Conservation (phyloP, 2,888 invertebrate genomes). For the Dryobotodes eremita region DNA sequence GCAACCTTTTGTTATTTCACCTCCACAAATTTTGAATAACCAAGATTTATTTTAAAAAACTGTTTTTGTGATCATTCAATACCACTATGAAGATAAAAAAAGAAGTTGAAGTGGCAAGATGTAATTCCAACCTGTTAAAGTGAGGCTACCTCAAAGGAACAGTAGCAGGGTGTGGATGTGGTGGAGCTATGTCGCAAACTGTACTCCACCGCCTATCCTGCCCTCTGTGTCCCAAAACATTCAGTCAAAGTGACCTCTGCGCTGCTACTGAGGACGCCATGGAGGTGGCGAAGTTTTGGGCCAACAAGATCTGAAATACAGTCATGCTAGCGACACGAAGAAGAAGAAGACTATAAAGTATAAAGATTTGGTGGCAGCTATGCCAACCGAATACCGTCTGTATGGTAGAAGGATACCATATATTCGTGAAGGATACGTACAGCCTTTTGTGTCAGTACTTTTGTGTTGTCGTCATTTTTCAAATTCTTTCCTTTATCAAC, state of each 20-base stretch:
- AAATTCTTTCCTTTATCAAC: neutral
- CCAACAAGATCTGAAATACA: neutral
- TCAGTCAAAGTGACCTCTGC: neutral
- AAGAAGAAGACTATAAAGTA: neutral
- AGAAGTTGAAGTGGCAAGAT: neutral
- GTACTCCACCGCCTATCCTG: neutral
- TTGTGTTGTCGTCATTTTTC: neutral
- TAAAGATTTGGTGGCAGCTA: neutral
- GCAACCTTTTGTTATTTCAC: slow-evolving; percentile 9
- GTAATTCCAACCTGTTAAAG: neutral
- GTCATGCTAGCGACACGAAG: neutral
- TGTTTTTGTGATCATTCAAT: neutral
- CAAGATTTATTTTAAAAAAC: neutral
- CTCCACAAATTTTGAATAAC: neutral
- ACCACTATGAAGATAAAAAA: neutral
- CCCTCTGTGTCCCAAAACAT: neutral
- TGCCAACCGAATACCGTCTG: neutral
- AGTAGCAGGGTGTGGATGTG: neutral
- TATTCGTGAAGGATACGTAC: neutral
- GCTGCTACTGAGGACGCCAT: neutral
- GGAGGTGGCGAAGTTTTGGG: neutral
- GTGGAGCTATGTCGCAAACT: neutral
- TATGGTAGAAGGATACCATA: neutral
- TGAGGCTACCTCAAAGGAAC: neutral
- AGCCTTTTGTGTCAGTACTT: neutral